These are phyloP conservation scores for Heliothis virescens DNA, from an alignment of 1,140 invertebrate genomes.

Conservation along the genomic window DNA sequence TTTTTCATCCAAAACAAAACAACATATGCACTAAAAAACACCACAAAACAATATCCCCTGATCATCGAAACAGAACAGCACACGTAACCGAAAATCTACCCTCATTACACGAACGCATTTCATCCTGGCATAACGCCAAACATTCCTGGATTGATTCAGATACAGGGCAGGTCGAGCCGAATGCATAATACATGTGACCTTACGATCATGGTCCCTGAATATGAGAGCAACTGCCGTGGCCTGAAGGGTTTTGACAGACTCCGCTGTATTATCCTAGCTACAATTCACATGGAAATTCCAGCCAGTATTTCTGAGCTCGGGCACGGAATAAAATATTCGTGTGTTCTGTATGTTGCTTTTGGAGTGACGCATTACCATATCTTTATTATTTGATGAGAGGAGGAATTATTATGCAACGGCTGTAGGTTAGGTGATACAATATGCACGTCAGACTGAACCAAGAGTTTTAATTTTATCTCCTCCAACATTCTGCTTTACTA, in stretches of 20 bases:
- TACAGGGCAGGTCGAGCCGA: conserved; percentile 62
- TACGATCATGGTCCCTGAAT: conserved; percentile 64
- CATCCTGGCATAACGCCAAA: conserved; percentile 62
- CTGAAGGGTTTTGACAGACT: conserved; percentile 62
- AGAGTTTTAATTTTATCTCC: background rate
- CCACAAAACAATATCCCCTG: conserved; percentile 39
- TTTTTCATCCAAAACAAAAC: background rate
- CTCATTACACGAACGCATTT: conserved; percentile 67
- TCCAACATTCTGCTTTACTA: background rate
- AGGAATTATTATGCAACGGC: conserved; percentile 37
- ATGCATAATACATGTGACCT: conserved; percentile 79
- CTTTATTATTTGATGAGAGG: conserved; percentile 46
- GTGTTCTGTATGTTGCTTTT: conserved; percentile 16
- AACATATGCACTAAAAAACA: background rate
- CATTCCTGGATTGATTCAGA: conserved; percentile 71
- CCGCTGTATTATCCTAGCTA: conserved; percentile 63
- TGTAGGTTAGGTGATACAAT: conserved; percentile 27
- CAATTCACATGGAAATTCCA: conserved; percentile 71
- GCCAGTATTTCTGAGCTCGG: conserved; percentile 37
- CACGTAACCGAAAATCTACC: conserved; percentile 53
- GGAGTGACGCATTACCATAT: conserved; percentile 45
- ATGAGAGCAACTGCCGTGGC: conserved; percentile 57
- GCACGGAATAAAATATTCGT: conserved; percentile 49
- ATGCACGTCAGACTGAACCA: conserved; percentile 39
- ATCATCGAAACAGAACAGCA: conserved; percentile 53